Evolutionary conservation across 2,888 invertebrate genomes (phyloP).

Genomic region (Zootermopsis nevadensis): DNA sequence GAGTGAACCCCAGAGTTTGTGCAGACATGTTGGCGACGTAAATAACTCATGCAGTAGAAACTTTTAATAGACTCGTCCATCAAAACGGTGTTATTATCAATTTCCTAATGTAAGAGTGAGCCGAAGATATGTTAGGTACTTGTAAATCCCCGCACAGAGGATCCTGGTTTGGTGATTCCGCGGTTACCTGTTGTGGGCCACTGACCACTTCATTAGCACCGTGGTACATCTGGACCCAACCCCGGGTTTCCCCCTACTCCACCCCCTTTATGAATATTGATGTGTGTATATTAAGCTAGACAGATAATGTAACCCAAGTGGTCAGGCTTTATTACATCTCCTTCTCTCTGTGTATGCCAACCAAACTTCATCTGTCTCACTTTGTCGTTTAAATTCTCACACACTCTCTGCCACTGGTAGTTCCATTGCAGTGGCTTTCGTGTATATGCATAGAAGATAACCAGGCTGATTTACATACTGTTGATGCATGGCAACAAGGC

Average conservation of each 20-base stretch:
- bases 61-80: too few relatives aligned
- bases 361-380: background rate
- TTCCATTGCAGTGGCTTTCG: constrained; percentile 43
- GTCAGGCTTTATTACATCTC: constrained; percentile 25
- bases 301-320: constrained; percentile 32
- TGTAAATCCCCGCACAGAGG: constrained; percentile 3
- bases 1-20: too few relatives aligned
- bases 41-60: too few relatives aligned
- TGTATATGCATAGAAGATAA: constrained; percentile 42
- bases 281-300: constrained; percentile 33
- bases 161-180: too few relatives aligned
- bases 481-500: constrained; percentile 41
- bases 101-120: too few relatives aligned
- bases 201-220: constrained; percentile 51
- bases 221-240: background rate
- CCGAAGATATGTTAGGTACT: background rate
- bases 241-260: constrained; percentile 6
- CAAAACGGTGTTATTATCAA: too few relatives aligned
- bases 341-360: background rate
- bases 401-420: constrained; percentile 23
- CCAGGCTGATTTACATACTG: constrained; percentile 47
- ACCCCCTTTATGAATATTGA: constrained; percentile 41
- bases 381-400: constrained; percentile 14
- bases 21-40: background rate
- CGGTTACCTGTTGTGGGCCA: constrained; percentile 44